Evolutionary conservation across 2,888 invertebrate species (phyloP), one percentile per base, ranked within the genome.

Genomic region (Ormyrus rosae): DNA sequence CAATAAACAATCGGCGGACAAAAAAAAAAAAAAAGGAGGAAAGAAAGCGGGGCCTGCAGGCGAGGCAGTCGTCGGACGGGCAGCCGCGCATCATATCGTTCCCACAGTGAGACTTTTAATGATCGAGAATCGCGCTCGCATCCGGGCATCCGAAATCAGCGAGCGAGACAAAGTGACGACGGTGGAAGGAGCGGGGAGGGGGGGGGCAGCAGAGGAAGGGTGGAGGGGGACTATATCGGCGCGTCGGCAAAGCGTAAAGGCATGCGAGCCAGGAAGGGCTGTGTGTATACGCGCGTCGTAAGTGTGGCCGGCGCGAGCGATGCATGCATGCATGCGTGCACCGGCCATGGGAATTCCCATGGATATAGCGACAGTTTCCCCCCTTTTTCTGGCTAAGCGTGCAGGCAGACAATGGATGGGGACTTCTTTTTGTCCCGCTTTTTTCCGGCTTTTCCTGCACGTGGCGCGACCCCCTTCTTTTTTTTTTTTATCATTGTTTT

Each of bases 221-320:
- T 67, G 69, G 65, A 68, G 64, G n/a, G 9, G 73, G n/a, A 6
- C 53, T 5, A 2, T 6, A 2, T 6, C 56, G 19, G 6, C 61
- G 70, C 76, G 79, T 83, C 83, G 83, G 78, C 75, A 83, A 74
- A 83, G 81, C 82, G 81, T 80, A 84, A 80, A 86, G 80, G 83
- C 82, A 84, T 83, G 81, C 64, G 81, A 79, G 73, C 50, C 61
- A 51, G 75, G 63, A 19, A 67, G 68, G 50, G 63, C 34, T 45
- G 45, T 51, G 56, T 11, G 58, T 68, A 50, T 70, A 74, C 69
- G 83, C 89, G 87, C 87, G 88, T 87, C 89, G 87, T 89, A 90
- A 90, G 90, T 89, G 89, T 90, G 89, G 85, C 89, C 85, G 87
- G 87, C 90, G 87, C 85, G 85, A 86, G 89, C 34, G 65, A 19